These are phyloP conservation scores for Aphelenchoides avenae DNA, from an alignment of 1,140 invertebrate genomes.

Conservation along the genomic window DNA sequence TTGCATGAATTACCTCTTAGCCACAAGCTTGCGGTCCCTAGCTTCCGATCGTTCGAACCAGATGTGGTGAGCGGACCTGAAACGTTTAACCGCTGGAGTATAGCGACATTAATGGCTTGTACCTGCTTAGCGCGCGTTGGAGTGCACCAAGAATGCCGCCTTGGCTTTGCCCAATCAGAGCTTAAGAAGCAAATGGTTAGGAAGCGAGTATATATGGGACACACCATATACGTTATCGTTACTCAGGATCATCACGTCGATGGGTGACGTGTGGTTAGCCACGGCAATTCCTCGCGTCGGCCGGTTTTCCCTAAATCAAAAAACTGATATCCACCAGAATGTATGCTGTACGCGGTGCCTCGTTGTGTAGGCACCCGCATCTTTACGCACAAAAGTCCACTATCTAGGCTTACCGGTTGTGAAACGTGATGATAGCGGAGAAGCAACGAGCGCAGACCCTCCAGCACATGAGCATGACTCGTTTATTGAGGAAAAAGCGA, in stretches of 20 bases:
- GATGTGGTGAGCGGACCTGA: conserved; percentile 71
- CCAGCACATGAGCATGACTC: conserved; percentile 74
- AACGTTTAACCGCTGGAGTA: background rate
- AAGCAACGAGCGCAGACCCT: conserved; percentile 47
- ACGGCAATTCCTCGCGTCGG: conserved; percentile 73
- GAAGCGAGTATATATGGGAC: conserved; percentile 78
- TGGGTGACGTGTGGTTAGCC: conserved; percentile 94
- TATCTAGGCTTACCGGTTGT: conserved; percentile 33
- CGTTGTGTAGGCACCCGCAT: no score
- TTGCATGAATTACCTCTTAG: conserved; percentile 15
- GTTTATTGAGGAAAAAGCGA: conserved; percentile 74
- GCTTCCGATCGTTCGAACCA: conserved; percentile 98
- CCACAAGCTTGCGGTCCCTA: conserved; percentile 71
- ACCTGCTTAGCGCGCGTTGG: conserved; percentile 82
- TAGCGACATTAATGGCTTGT: conserved; percentile 66
- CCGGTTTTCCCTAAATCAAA: conserved; percentile 40
- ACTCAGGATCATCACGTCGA: conserved; percentile 91
- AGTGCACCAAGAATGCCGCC: conserved; percentile 87
- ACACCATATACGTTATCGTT: conserved; percentile 74
- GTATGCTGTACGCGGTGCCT: no score
- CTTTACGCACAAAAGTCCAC: conserved; percentile 16
- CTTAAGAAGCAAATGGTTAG: conserved; percentile 90
- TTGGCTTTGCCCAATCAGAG: conserved; percentile 93
- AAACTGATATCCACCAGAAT: no score
- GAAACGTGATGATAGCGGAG: conserved; percentile 49